These are phyloP conservation scores for Eurosta solidaginis DNA, from an alignment of 1,140 invertebrate genomes.

Conservation along the genomic window DNA sequence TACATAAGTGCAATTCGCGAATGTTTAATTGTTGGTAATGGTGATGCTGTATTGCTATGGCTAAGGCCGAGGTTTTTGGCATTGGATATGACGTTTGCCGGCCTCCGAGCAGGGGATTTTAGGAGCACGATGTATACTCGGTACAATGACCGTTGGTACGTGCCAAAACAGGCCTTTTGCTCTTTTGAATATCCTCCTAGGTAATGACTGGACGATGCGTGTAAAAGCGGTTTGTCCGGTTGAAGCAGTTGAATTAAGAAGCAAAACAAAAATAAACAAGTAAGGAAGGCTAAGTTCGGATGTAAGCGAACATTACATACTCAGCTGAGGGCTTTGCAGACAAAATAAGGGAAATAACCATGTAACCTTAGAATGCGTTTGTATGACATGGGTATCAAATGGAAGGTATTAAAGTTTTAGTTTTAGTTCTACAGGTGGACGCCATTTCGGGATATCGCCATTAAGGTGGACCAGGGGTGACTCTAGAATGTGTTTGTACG, in stretches of 20 bases:
- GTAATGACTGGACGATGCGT: neutral
- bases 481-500: too few relatives aligned
- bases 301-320: neutral
- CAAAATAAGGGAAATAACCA: too few relatives aligned
- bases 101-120: neutral
- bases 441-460: too few relatives aligned
- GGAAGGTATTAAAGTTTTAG: too few relatives aligned
- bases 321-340: too few relatives aligned
- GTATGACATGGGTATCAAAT: too few relatives aligned
- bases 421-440: too few relatives aligned
- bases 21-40: neutral
- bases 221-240: neutral
- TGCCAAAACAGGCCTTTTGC: neutral
- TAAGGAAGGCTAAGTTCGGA: neutral
- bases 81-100: neutral
- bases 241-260: neutral
- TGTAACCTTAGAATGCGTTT: too few relatives aligned
- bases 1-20: neutral
- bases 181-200: neutral
- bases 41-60: neutral
- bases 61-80: neutral
- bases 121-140: neutral
- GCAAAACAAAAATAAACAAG: neutral
- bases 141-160: neutral
- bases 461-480: too few relatives aligned